A percentile compares a stretch with the other conserved stretches of the same genome.
phyloP scores from a whole-genome alignment of 2,888 invertebrate genomes.

The Lucinisca nassula region DNA sequence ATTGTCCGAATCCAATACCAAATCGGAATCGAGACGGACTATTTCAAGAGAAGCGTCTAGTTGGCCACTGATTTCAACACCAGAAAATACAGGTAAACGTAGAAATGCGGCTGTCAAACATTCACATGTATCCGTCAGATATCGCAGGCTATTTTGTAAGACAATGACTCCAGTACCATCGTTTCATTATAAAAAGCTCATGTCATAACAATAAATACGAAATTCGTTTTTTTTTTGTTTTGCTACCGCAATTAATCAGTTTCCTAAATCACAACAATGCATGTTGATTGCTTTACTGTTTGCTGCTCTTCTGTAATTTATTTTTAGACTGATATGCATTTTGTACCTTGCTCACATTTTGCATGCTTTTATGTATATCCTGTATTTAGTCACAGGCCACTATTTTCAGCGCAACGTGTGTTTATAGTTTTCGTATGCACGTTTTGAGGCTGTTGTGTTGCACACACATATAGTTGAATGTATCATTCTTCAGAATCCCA shows the following conservation, averaged over 20 bases:
- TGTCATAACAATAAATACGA: too few relatives aligned
- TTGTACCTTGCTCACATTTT: neutral
- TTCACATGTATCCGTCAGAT: neutral
- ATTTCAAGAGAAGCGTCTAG: neutral
- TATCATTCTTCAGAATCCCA: too few relatives aligned
- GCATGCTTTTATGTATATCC: neutral
- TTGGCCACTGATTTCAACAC: neutral
- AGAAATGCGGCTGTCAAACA: neutral
- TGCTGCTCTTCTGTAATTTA: neutral
- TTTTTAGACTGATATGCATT: too few relatives aligned
- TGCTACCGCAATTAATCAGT: too few relatives aligned
- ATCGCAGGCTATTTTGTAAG: too few relatives aligned
- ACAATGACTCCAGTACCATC: too few relatives aligned
- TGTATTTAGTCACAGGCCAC: neutral
- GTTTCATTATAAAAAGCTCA: too few relatives aligned
- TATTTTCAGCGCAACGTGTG: neutral
- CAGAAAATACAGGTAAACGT: neutral
- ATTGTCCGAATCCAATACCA: neutral
- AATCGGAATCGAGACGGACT: neutral
- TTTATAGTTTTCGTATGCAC: neutral
- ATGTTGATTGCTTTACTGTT: neutral
- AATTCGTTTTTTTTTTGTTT: too few relatives aligned
- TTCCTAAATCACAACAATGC: too few relatives aligned
- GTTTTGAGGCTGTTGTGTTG: slow-evolving; percentile 9
- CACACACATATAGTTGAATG: too few relatives aligned